These are phyloP conservation scores for Anodontia alba DNA, from an alignment of 2,888 invertebrate species.

Conservation along the genomic window DNA sequence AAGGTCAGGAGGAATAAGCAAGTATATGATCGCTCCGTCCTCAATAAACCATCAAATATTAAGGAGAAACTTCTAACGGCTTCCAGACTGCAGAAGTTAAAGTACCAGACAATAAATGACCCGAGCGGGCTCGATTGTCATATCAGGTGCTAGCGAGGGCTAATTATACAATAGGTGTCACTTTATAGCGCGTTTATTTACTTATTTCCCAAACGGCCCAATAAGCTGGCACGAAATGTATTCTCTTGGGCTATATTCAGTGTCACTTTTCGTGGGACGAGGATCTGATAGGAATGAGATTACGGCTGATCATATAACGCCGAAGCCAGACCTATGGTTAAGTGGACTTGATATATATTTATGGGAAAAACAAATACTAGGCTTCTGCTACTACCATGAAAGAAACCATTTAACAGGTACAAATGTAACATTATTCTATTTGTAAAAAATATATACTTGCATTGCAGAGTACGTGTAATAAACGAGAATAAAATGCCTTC, in stretches of 20 bases:
- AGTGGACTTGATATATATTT: too few species aligned
- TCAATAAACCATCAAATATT: not conserved
- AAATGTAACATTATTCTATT: too few species aligned
- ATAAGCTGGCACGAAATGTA: not conserved
- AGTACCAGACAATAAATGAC: not conserved
- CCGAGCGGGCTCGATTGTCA: not conserved
- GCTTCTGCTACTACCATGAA: too few species aligned
- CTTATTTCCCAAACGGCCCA: not conserved
- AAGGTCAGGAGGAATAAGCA: not conserved
- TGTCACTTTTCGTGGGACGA: not conserved
- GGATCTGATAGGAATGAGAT: not conserved
- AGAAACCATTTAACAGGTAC: too few species aligned
- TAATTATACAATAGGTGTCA: conserved; percentile 7
- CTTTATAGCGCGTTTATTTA: not conserved
- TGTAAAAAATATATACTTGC: too few species aligned
- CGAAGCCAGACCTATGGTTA: too few species aligned
- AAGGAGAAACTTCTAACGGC: not conserved
- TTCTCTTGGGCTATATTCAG: conserved; percentile 1
- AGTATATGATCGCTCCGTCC: too few species aligned
- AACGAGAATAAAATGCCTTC: too few species aligned
- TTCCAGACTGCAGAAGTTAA: not conserved
- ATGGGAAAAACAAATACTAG: too few species aligned
- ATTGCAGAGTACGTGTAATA: too few species aligned
- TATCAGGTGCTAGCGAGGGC: not conserved
- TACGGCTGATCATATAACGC: not conserved